phyloP scores from a whole-genome alignment of 2,113 vertebrate genomes.

The Nannospalax galili region DNA sequence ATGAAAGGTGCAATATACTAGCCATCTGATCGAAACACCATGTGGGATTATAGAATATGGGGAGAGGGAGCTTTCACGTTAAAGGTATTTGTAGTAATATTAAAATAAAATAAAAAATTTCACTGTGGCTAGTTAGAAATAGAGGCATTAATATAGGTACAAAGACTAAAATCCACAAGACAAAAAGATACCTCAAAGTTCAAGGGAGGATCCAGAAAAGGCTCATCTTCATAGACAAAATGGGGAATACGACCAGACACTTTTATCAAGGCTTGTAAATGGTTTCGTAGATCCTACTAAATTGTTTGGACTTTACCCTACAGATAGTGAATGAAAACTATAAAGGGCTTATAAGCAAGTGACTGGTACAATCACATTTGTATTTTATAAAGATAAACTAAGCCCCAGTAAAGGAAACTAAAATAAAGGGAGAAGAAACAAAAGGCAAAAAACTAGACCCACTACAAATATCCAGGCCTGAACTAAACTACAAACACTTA shows the following conservation, averaged over 20 bases:
- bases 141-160: neutral
- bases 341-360: slow-evolving; percentile 59
- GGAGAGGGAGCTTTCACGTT: neutral
- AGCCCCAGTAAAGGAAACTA: neutral
- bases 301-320: slow-evolving; percentile 65
- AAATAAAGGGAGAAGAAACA: slow-evolving; percentile 36
- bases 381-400: slow-evolving; percentile 61
- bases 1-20: slow-evolving; percentile 4
- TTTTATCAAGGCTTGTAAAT: slow-evolving; percentile 62
- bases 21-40: slow-evolving; percentile 15
- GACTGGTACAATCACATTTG: slow-evolving; percentile 41
- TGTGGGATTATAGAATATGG: neutral
- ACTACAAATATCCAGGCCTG: slow-evolving; percentile 21
- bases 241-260: slow-evolving; percentile 7
- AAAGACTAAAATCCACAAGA: slow-evolving; percentile 5
- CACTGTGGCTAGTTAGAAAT: neutral
- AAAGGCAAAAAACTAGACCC: slow-evolving; percentile 11
- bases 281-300: slow-evolving; percentile 45
- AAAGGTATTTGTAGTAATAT: neutral
- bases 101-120: slow-evolving; percentile 37
- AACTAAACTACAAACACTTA: slow-evolving; percentile 42
- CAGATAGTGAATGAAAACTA: slow-evolving; percentile 57
- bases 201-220: slow-evolving; percentile 29
- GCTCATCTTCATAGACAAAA: slow-evolving; percentile 40
- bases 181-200: slow-evolving; percentile 29